These are phyloP conservation scores for Conger conger DNA, from an alignment of 2,113 vertebrate genomes.

Conservation along the genomic window DNA sequence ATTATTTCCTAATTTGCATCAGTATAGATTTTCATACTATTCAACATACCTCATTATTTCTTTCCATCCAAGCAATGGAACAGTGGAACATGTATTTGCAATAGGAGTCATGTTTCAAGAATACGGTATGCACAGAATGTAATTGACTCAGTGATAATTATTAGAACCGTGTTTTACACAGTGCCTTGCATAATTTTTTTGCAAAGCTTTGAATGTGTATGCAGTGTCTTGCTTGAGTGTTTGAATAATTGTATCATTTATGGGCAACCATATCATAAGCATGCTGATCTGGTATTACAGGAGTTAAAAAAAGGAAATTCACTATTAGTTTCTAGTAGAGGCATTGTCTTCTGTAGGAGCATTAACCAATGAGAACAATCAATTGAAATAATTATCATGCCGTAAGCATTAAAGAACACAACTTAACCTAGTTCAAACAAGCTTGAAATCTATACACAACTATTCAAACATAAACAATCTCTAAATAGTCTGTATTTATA, in stretches of 20 bases:
- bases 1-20: neutral
- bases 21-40: neutral
- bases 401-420: neutral
- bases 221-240: neutral
- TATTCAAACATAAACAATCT: neutral
- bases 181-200: neutral
- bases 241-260: neutral
- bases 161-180: neutral
- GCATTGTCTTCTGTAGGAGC: neutral
- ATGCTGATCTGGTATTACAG: neutral
- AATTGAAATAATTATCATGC: neutral
- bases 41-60: neutral
- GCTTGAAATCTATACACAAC: neutral
- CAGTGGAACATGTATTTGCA: neutral
- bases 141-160: neutral
- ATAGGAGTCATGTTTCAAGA: neutral
- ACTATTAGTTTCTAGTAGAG: neutral
- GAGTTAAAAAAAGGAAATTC: neutral
- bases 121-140: neutral
- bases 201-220: too few relatives aligned
- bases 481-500: neutral
- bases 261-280: neutral
- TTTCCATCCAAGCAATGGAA: neutral
- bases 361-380: neutral
- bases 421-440: neutral